Percentiles rank a stretch among this genome's conserved stretches.
phyloP scores from a whole-genome alignment of 2,797 vertebrate species.

The Scolopax rusticola region DNA sequence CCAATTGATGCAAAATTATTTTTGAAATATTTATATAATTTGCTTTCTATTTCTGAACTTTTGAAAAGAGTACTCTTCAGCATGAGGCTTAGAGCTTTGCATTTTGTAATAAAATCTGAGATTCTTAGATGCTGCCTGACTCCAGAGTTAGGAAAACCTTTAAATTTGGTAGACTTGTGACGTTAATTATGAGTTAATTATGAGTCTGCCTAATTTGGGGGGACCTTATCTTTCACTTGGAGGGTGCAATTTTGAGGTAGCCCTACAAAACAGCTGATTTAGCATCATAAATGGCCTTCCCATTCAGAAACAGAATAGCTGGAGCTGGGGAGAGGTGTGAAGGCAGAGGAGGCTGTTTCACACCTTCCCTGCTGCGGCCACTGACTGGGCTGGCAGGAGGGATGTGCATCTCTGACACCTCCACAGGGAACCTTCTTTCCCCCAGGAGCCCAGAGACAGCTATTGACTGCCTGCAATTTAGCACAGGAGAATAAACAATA shows the following conservation, averaged over 20 bases:
- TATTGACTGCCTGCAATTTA: neutral
- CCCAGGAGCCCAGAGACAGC: neutral
- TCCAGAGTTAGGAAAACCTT: neutral
- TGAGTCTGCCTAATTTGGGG: too few relatives aligned
- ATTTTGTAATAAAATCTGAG: neutral
- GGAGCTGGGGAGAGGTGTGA: neutral
- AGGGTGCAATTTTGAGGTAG: neutral
- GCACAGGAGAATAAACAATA: neutral
- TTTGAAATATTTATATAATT: neutral
- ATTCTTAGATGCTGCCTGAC: neutral
- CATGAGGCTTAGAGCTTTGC: neutral
- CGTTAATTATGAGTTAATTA: neutral
- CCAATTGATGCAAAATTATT: neutral
- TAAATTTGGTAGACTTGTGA: neutral
- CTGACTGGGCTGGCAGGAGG: rapidly evolving
- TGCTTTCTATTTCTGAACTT: neutral
- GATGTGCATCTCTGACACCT: neutral
- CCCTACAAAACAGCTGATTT: neutral
- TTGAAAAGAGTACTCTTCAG: neutral
- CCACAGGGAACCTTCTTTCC: neutral
- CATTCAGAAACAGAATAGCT: neutral
- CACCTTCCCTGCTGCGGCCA: rapidly evolving
- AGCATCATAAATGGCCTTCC: neutral
- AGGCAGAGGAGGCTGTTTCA: neutral
- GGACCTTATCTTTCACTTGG: neutral